These are phyloP conservation scores for Drosophila emarginata DNA, from an alignment of 2,888 invertebrate genomes.

Conservation along the genomic window DNA sequence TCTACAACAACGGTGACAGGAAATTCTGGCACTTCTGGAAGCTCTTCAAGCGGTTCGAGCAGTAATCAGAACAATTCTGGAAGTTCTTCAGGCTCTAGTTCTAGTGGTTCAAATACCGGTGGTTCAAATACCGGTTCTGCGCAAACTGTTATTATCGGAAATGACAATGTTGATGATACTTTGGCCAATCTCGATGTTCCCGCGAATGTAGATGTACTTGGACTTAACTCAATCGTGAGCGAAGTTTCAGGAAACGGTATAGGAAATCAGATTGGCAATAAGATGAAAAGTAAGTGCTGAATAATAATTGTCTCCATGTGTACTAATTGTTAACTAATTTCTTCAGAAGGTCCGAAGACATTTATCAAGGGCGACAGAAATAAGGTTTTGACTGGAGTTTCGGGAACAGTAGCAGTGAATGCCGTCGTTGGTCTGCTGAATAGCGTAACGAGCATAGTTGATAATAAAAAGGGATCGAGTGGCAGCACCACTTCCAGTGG, in stretches of 20 bases:
- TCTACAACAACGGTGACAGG: background rate
- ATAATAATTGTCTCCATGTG: too few species aligned
- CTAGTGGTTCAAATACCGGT: background rate
- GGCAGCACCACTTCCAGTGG: background rate
- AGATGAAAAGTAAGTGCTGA: background rate
- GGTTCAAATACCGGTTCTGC: too few species aligned
- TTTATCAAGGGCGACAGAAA: slow-evolving; percentile 8
- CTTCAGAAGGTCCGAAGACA: background rate
- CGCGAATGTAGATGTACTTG: background rate
- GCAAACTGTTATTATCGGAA: slow-evolving; percentile 16
- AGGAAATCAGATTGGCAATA: background rate
- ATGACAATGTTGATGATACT: background rate
- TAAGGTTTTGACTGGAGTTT: background rate
- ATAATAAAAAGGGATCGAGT: background rate
- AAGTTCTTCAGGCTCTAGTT: background rate
- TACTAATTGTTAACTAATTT: background rate
- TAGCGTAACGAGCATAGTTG: background rate
- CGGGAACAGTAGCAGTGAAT: slow-evolving; percentile 1
- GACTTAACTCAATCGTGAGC: background rate
- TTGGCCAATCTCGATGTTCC: slow-evolving; percentile 21
- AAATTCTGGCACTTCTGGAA: background rate
- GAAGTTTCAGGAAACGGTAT: background rate
- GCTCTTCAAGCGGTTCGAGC: background rate
- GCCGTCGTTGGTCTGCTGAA: background rate
- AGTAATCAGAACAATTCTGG: background rate